Percentiles rank a stretch among this genome's conserved stretches.
Evolutionary conservation across 2,888 invertebrate genomes (phyloP).

Genomic region (Nephrotoma flavescens): DNA sequence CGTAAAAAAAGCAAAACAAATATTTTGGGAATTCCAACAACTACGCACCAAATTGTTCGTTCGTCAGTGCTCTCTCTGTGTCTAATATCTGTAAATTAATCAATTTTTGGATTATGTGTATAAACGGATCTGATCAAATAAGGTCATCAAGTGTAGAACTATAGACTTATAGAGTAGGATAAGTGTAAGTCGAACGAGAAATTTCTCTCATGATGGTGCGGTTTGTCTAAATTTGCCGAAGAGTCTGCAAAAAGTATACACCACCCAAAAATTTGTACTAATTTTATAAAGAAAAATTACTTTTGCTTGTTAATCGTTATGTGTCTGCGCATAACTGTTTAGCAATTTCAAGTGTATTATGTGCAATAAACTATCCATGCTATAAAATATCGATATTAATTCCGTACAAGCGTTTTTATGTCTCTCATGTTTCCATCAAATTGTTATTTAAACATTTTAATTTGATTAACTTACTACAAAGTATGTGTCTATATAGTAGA

Average conservation of each 20-base stretch:
- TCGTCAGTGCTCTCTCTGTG: background rate
- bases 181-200: background rate
- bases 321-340: background rate
- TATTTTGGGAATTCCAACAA: background rate
- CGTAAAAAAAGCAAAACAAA: background rate
- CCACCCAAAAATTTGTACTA: background rate
- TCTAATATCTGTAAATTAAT: background rate
- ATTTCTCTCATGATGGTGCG: background rate
- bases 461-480: background rate
- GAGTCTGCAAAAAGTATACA: background rate
- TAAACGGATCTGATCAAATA: background rate
- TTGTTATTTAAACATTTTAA: background rate
- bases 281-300: background rate
- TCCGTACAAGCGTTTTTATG: background rate
- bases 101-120: background rate
- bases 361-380: background rate
- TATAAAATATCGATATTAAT: background rate
- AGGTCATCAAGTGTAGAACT: background rate
- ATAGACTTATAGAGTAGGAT: background rate
- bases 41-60: background rate
- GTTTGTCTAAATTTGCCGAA: background rate
- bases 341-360: background rate
- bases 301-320: background rate
- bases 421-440: background rate
- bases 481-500: background rate